Evolutionary conservation across 2,113 vertebrate species (phyloP), one percentile per base, ranked within the genome.

Genomic region (Aptenodytes forsteri): DNA sequence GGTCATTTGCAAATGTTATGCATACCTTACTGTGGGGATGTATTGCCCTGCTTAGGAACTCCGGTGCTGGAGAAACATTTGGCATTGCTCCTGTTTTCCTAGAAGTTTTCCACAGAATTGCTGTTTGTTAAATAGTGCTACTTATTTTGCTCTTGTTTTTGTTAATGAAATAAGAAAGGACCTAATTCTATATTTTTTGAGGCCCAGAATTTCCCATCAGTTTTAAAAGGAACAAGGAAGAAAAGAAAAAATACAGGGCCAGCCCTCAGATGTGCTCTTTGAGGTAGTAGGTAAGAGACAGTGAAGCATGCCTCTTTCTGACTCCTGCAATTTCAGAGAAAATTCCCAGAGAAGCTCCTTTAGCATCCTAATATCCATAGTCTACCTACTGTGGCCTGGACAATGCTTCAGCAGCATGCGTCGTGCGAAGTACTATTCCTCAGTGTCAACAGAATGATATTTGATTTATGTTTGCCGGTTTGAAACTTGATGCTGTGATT

Each of bases 391-490:
- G 2, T 17, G 72, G 83, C 87, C 59, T 58, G 26, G 42, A 64
- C 7, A 22, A 65, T 38, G 85, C 87, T 87, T 84, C 49, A 29
- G 55, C 42, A 90, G 61, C 42, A 11, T 5, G 49, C 21, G 9
- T 85, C 10, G 1, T 7, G 2, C 29, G 20, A 52, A 67, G 64
- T 27, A 70, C 10, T 96, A 42, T 93, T 97, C 86, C 85, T 92
- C 47, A 29, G 47, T 59, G 69, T 89, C 89, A 87, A 50, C 62
- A 67, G 89, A 95, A 50, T 0, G 6, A 73, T n/a, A 76, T 59
- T 97, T 95, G 91, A 95, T 97, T 93, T 93, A 52, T 95, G 70
- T 87, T 90, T 89, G 58, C 34, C 18, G 67, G 50, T 64, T 83
- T 89, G 87, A 89, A 91, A 87, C 25, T 4, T 17, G 91, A 97